Base-by-base conservation (phyloP, 1,140 invertebrate genomes). In the Cydia amplana region DNA sequence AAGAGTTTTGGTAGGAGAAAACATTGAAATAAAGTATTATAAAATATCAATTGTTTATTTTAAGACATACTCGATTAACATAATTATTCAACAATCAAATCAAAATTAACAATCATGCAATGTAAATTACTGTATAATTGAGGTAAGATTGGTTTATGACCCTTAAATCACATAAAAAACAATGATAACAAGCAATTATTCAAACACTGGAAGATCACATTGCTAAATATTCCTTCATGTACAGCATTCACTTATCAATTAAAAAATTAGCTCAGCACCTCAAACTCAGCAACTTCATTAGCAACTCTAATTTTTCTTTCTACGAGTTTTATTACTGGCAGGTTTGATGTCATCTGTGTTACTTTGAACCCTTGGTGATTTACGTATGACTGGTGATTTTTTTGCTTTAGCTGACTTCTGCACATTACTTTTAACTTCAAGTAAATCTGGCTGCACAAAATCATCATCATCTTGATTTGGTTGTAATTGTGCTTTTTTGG, bases 1-100 rank as follows among this genome's bases (percentile, higher is more conserved):
- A 93, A 91, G 75, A 92, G 85, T 78, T 78, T 78, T 82, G 83
- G 83, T 36, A 91, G 80, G 78, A 87, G 84, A 81, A 92, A 89
- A 82, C 84, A 89, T 81, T 83, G 87, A 84, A 79, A 77, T 76
- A 82, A 75, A 55, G n/a, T 18, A 70, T 51, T 75, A 25, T 73
- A 40, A 55, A 70, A 18, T 55, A 43, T 55, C 6, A 70, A 36
- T 75, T 43, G 10, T 78, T 80, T 75, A 74, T 67, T 76, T 72
- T 60, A 51, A 60, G 43, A 74, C 43, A 28, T 16, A 7, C 3
- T 51, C 18, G 67, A 72, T 28, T 73, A 65, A 60, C 20, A 75
- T 74, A 65, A 43, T 40, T 40, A 70, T 18, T 16, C 28, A 40
- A 70, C 20, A 70, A 43, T 18, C 28, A 70, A 36, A 40, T 60